Percentiles rank a stretch among this genome's conserved stretches.
Conservation (phyloP, 2,797 vertebrate species). For the Anableps anableps region DNA sequence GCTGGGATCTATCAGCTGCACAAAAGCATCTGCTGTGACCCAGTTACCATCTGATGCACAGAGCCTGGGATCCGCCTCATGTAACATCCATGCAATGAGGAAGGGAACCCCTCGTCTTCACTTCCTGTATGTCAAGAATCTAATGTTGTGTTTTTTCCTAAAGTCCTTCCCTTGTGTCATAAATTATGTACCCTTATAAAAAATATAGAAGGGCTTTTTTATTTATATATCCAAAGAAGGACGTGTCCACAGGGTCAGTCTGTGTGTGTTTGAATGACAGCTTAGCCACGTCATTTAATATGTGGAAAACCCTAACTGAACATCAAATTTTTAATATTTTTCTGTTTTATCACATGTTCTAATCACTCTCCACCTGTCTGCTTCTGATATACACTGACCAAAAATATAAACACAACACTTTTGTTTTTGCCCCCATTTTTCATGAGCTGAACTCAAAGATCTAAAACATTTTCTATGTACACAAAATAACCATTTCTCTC, state of each 20-base stretch:
- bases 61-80: constrained; percentile 23
- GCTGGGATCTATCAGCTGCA: constrained; percentile 14
- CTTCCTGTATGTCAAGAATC: neutral
- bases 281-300: neutral
- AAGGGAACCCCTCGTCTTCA: neutral
- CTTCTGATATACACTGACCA: too few relatives aligned
- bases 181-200: neutral
- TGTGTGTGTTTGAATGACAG: neutral
- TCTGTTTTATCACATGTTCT: too few relatives aligned
- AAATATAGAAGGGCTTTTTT: neutral
- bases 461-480: too few relatives aligned
- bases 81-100: neutral
- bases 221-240: neutral
- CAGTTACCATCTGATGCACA: constrained; percentile 44
- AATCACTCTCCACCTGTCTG: too few relatives aligned
- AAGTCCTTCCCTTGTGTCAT: neutral
- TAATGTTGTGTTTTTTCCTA: neutral
- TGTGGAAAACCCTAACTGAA: too few relatives aligned
- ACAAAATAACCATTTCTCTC: too few relatives aligned
- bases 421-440: too few relatives aligned
- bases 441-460: too few relatives aligned
- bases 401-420: too few relatives aligned
- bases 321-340: too few relatives aligned
- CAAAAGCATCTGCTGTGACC: constrained; percentile 17
- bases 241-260: neutral